A percentile compares a stretch with the other conserved stretches of the same genome.
Evolutionary conservation across 2,888 invertebrate species (phyloP).

Genomic region (Glyphotaelius pellucidus): DNA sequence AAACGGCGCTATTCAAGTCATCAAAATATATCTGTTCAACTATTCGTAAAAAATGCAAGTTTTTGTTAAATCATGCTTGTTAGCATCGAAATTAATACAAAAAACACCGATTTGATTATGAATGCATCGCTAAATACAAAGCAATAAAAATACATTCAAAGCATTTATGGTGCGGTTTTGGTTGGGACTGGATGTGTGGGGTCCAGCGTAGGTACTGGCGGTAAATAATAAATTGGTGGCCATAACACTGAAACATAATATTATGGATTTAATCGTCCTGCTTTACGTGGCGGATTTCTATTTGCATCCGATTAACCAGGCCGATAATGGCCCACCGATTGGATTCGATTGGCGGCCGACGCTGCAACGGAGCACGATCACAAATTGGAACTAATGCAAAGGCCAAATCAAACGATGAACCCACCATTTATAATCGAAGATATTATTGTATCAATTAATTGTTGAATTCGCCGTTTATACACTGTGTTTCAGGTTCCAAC

Average conservation of each 20-base stretch:
- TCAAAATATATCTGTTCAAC: too few species aligned
- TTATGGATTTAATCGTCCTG: background rate
- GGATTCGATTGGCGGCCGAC: background rate
- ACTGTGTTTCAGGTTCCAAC: too few species aligned
- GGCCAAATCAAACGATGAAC: background rate
- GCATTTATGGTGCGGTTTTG: background rate
- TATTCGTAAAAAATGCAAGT: too few species aligned
- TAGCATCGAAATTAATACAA: too few species aligned
- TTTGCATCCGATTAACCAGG: background rate
- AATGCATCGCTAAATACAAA: background rate
- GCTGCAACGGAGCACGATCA: background rate
- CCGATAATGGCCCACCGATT: conserved; percentile 6
- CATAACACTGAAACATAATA: background rate
- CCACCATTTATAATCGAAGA: background rate
- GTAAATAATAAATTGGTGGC: background rate
- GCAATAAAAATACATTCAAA: background rate
- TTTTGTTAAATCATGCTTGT: too few species aligned
- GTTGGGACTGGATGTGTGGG: conserved; percentile 27
- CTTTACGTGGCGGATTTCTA: background rate
- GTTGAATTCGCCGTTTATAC: too few species aligned
- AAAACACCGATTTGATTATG: too few species aligned
- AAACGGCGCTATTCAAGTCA: too few species aligned
- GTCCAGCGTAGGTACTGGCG: conserved; percentile 16
- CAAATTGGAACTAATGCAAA: background rate
- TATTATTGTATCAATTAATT: too few species aligned